Base-by-base conservation (phyloP, 35 echinoderm and acorn worm genomes). In the Patiria miniata region DNA sequence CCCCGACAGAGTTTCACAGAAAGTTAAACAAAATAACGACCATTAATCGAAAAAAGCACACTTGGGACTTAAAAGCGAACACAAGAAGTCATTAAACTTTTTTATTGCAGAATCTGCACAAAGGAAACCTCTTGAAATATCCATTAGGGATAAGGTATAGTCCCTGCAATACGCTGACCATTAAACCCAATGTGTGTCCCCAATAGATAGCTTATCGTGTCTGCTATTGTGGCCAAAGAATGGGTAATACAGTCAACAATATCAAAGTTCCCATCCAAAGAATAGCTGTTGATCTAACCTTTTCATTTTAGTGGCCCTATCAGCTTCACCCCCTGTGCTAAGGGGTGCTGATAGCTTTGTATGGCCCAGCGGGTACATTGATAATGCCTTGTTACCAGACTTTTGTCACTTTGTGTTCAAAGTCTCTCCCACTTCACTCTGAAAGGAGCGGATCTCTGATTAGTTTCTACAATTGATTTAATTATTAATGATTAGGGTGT, bases 21-120 rank as follows among this genome's bases (percentile, higher is more conserved):
- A 47, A 6, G 12, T 4, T 47, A 47, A 47, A 12, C 42, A 47
- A 47, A 12, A 47, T 12, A 47, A 12, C 4, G 12, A 47, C 42
- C 4, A 47, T 47, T 47, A 12, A 4, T 47, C 42, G 4, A 47
- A 47, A 47, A 47, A n/a, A n/a, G 12, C 42, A 47, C 42, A 47
- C 12, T 47, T 47, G 42, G 42, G 42, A 47, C 42, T 47, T 47
- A 47, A 47, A 4, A 47, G 42, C 4, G 42, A 47, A 47, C 4
- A 47, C 65, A 73, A 73, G 34, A 73, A 32, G 65, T 73, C 65
- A 73, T 73, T 73, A 73, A 73, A 73, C 65, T 73, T 73, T 73
- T 73, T 32, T 32, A 73, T 73, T 34, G 34, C 65, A 28, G 26
- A 30, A 36, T 5, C 65, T 30, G 26, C 29, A 73, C 65, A 73